Conservation (phyloP, 1,140 invertebrate genomes). For the Acromyrmex charruanus region DNA sequence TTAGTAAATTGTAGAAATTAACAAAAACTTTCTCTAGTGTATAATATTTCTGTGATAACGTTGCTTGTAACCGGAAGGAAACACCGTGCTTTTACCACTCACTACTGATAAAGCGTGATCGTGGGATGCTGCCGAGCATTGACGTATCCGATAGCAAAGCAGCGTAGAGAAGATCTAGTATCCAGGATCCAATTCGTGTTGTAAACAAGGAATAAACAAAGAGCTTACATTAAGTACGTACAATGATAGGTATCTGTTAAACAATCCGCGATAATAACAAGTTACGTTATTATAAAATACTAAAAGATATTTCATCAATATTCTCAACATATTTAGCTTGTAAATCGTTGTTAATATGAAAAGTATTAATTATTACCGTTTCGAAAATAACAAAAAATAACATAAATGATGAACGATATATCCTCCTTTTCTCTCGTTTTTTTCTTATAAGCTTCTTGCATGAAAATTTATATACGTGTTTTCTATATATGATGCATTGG, state of each 20-base stretch:
- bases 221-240: not conserved
- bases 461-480: not conserved
- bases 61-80: conserved; percentile 70
- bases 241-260: not conserved
- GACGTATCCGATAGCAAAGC: conserved; percentile 72
- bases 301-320: not conserved
- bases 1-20: conserved; percentile 9
- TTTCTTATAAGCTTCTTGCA: not conserved
- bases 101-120: conserved; percentile 67
- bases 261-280: not conserved
- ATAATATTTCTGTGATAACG: conserved; percentile 55
- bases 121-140: conserved; percentile 76
- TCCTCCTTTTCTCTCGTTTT: not conserved
- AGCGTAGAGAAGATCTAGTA: conserved; percentile 19
- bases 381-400: not conserved
- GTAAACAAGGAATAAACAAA: conserved; percentile 40
- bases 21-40: not conserved
- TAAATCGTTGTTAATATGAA: not conserved
- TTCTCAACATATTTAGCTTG: not conserved
- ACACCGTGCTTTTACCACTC: conserved; percentile 57
- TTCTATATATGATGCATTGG: not conserved
- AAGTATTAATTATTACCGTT: conserved; percentile 8
- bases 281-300: not conserved
- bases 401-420: not conserved
- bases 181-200: conserved; percentile 2